phyloP scores from a whole-genome alignment of 2,888 invertebrate species.

The Aporophyla nigra region DNA sequence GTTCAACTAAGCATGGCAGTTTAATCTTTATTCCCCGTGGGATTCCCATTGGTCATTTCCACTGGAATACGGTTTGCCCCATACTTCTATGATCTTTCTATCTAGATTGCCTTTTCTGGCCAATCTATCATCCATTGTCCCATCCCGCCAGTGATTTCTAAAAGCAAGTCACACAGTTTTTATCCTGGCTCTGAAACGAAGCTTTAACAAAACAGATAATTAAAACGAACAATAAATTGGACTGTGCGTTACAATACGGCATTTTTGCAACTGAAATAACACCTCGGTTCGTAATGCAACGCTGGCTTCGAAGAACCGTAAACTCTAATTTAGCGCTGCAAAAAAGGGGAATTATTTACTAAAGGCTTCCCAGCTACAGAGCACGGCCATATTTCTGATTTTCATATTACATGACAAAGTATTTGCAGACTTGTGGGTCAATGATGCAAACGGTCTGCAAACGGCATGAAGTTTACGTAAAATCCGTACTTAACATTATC shows the following conservation, averaged over 20 bases:
- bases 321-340: neutral
- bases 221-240: neutral
- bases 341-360: neutral
- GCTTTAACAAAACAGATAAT: neutral
- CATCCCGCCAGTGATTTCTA: neutral
- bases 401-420: neutral
- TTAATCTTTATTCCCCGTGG: neutral
- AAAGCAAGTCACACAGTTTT: neutral
- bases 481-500: constrained; percentile 48
- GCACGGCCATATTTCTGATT: neutral
- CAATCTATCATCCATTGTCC: neutral
- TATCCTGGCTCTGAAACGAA: neutral
- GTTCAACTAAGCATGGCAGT: neutral
- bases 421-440: constrained; percentile 41
- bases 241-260: neutral
- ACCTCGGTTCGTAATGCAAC: neutral
- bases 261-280: neutral
- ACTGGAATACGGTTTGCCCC: neutral
- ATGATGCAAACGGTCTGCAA: constrained; percentile 39
- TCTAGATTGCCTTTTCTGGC: neutral
- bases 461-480: constrained; percentile 33
- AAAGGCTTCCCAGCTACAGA: neutral
- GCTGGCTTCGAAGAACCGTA: neutral
- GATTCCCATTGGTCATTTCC: neutral
- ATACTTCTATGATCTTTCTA: neutral